Percentiles rank a stretch among this genome's conserved stretches.
Conservation (phyloP, 2,888 invertebrate genomes). For the Artemia sinica region DNA sequence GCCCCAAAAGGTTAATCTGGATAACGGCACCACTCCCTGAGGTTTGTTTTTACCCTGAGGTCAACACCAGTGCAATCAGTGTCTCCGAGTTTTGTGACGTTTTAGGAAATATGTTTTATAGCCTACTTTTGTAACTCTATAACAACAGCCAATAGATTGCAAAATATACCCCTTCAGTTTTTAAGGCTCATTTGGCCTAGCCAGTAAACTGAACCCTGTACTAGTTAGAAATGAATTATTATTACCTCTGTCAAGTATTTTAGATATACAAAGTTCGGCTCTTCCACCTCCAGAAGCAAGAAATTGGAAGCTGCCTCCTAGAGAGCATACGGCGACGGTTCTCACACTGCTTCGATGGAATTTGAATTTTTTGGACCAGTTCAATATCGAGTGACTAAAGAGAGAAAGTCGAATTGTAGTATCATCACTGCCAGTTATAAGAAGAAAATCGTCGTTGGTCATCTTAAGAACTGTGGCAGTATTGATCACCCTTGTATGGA, state of each 20-base stretch:
- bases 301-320: background rate
- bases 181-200: too few species aligned
- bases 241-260: background rate
- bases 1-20: too few species aligned
- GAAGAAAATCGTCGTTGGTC: background rate
- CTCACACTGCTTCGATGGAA: background rate
- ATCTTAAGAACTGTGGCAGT: background rate
- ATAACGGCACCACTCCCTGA: too few species aligned
- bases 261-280: constrained; percentile 1
- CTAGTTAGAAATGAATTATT: background rate
- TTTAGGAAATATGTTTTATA: too few species aligned
- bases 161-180: too few species aligned
- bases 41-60: too few species aligned
- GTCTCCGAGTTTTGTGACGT: too few species aligned
- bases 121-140: too few species aligned
- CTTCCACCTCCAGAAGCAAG: background rate
- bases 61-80: too few species aligned
- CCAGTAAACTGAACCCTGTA: too few species aligned
- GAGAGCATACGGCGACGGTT: background rate
- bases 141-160: too few species aligned
- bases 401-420: constrained; percentile 3
- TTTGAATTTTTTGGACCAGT: background rate
- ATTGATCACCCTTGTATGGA: background rate
- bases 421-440: background rate
- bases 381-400: background rate